Conservation (phyloP, 2,888 invertebrate species). For the Leuctra nigra region DNA sequence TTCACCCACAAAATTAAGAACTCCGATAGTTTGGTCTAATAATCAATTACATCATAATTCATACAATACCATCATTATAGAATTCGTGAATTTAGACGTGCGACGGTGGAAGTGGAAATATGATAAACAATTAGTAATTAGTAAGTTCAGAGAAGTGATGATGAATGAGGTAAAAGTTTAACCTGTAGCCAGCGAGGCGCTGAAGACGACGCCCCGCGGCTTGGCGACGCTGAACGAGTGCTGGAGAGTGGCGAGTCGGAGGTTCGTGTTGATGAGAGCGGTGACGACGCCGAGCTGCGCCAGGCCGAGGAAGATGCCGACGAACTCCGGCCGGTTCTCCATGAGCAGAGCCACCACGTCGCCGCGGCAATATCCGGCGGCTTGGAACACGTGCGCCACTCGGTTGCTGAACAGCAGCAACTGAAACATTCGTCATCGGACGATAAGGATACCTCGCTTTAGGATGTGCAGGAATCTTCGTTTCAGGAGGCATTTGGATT, state of each 20-base stretch:
- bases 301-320: constrained; percentile 85
- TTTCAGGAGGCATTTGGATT: no score
- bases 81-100: no score
- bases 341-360: constrained; percentile 85
- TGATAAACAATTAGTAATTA: no score
- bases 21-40: no score
- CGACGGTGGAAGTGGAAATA: no score
- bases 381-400: constrained; percentile 55
- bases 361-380: constrained; percentile 53
- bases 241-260: constrained; percentile 68
- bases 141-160: no score
- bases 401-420: constrained; percentile 58
- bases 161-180: no score
- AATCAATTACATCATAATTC: no score
- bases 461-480: no score
- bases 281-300: constrained; percentile 78
- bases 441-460: no score
- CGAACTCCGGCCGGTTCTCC: constrained; percentile 86
- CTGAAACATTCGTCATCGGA: constrained; percentile 44
- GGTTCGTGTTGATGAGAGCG: constrained; percentile 87
- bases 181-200: constrained; percentile 46
- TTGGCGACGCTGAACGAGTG: constrained; percentile 79
- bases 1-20: no score
- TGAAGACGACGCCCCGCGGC: constrained; percentile 72
- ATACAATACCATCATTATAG: no score